Percentiles rank a stretch among this genome's conserved stretches.
phyloP scores from a whole-genome alignment of 2,113 vertebrate genomes.

The Galeopterus variegatus region DNA sequence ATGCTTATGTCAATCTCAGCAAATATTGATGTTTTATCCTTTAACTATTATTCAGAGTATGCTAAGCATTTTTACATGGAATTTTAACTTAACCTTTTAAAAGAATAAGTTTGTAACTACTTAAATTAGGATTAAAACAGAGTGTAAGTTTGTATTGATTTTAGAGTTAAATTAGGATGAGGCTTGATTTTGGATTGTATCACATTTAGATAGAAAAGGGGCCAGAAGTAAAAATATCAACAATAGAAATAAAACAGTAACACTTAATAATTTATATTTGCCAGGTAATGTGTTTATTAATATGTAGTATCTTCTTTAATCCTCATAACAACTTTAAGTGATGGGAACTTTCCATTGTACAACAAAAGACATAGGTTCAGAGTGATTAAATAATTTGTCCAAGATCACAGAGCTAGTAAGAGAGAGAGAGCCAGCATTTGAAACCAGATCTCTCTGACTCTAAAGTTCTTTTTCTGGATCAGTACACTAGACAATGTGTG shows the following conservation, averaged over 20 bases:
- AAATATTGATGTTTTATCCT: background rate
- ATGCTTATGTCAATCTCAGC: background rate
- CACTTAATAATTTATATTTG: background rate
- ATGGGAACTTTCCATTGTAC: background rate
- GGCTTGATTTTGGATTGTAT: background rate
- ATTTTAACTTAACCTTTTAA: background rate
- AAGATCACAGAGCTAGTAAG: background rate
- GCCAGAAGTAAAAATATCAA: background rate
- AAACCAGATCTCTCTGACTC: background rate
- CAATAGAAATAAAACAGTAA: background rate
- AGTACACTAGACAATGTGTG: background rate
- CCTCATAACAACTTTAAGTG: background rate
- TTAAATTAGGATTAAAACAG: slow-evolving; percentile 12
- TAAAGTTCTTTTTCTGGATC: background rate
- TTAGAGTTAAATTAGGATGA: background rate
- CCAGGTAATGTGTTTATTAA: background rate
- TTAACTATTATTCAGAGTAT: background rate
- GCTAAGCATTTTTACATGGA: background rate
- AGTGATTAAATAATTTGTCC: background rate
- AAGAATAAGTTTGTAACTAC: background rate
- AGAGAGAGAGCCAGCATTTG: background rate
- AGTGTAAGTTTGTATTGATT: background rate
- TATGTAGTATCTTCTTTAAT: background rate
- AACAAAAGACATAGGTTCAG: background rate
- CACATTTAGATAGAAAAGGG: background rate